phyloP scores from a whole-genome alignment of 2,113 vertebrate genomes.

The Ciconia boyciana region DNA sequence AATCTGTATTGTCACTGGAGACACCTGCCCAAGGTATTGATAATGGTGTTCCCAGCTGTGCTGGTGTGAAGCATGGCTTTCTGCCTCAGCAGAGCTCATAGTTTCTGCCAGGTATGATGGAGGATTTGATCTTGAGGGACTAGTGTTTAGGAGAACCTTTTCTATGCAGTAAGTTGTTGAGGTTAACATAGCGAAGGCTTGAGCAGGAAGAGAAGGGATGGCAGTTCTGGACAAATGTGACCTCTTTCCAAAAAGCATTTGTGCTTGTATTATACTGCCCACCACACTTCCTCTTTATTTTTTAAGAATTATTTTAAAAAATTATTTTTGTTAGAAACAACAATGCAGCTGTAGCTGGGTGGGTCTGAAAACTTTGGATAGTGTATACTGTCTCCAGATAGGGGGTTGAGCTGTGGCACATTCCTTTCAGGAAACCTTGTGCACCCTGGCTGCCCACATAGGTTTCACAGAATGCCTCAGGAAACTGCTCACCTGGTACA shows the following conservation, averaged over 20 bases:
- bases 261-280: background rate
- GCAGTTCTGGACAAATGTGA: background rate
- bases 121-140: background rate
- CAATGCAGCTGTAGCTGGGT: background rate
- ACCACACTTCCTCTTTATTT: background rate
- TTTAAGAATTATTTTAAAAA: background rate
- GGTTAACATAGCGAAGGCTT: background rate
- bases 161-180: background rate
- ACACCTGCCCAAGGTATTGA: background rate
- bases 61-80: background rate
- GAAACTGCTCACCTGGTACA: background rate
- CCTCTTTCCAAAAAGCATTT: background rate
- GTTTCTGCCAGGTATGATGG: background rate
- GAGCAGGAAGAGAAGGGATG: background rate
- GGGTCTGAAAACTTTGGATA: background rate
- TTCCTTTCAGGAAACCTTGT: background rate
- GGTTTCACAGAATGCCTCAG: background rate
- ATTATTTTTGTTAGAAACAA: background rate
- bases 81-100: background rate
- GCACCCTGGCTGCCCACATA: background rate
- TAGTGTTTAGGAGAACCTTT: background rate
- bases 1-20: background rate
- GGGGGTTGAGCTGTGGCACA: background rate
- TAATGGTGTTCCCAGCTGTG: background rate
- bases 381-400: accelerated